Conservation (phyloP, 2,113 vertebrate species). For the Orientallactaga bullata region DNA sequence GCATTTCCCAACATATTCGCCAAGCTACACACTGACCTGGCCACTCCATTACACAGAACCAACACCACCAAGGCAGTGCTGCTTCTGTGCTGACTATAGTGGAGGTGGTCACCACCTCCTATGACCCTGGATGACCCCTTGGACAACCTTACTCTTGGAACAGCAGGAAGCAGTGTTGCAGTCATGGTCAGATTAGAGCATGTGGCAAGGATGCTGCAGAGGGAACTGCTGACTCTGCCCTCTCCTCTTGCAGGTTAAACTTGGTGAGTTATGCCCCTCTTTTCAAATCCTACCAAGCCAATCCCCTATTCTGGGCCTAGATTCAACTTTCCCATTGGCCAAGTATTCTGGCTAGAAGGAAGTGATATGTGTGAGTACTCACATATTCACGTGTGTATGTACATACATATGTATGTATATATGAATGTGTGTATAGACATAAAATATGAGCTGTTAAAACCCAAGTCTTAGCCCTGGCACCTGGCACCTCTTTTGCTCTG, state of each 20-base stretch:
- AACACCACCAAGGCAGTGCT: not conserved
- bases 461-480: not conserved
- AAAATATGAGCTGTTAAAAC: not conserved
- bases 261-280: not conserved
- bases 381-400: too few relatives aligned
- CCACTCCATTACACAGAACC: not conserved
- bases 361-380: rapidly evolving
- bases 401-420: not conserved
- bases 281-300: not conserved
- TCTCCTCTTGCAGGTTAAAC: not conserved
- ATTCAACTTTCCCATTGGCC: not conserved
- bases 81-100: too few relatives aligned
- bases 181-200: not conserved
- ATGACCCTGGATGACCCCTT: not conserved
- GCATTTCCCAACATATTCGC: not conserved
- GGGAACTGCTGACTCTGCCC: not conserved
- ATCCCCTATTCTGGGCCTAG: not conserved
- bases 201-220: not conserved
- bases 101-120: not conserved
- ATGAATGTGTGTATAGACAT: too few relatives aligned
- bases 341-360: conserved; percentile 5
- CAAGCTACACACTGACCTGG: rapidly evolving
- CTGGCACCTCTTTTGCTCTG: not conserved
- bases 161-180: not conserved
- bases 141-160: not conserved